Evolutionary conservation across 2,888 invertebrate species (phyloP).

Genomic region (Tachystola acroxantha): DNA sequence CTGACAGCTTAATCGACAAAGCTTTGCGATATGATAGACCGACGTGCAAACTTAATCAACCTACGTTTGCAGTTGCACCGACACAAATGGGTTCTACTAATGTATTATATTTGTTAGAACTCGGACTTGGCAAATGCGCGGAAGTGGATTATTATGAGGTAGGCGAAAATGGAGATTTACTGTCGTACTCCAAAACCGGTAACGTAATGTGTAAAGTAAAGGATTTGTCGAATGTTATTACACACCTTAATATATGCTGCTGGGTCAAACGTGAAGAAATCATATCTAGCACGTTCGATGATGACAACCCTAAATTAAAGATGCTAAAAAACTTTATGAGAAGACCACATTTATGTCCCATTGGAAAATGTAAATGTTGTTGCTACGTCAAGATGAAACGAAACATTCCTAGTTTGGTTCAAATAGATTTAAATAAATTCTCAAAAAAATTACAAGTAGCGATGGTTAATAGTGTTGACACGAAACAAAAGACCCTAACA

Average conservation of each 20-base stretch:
- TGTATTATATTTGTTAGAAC: background rate
- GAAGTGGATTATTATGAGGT: background rate
- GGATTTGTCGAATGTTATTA: no score
- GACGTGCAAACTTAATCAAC: background rate
- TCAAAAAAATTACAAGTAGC: no score
- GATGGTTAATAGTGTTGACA: no score
- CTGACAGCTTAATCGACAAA: background rate
- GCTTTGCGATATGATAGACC: constrained; percentile 5
- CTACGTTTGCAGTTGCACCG: background rate
- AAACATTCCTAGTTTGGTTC: no score
- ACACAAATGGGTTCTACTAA: background rate
- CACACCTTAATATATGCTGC: constrained; percentile 18
- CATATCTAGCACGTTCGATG: constrained; percentile 10
- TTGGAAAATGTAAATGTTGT: constrained; percentile 24
- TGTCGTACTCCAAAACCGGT: background rate
- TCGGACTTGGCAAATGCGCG: background rate
- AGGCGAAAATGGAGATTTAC: background rate
- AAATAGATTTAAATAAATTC: no score
- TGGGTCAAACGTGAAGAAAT: constrained; percentile 28
- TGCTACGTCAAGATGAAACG: no score
- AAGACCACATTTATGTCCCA: constrained; percentile 19
- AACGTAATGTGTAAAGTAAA: no score
- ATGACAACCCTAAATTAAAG: background rate
- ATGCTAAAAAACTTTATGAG: constrained; percentile 18
- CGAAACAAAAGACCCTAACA: no score